phyloP scores from a whole-genome alignment of 2,888 invertebrate species.

The Dasypolia templi region DNA sequence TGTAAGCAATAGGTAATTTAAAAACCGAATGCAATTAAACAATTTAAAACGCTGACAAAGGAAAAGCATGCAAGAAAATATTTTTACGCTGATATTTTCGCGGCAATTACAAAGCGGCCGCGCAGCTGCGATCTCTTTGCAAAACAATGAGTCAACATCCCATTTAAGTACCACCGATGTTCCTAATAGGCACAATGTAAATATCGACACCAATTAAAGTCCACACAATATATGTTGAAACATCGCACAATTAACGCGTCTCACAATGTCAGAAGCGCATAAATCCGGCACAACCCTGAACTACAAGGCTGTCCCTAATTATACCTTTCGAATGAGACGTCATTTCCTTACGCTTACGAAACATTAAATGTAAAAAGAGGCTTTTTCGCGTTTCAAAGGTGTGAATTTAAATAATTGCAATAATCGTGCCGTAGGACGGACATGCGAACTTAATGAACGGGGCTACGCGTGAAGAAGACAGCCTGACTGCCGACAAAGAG shows the following conservation, averaged over 20 bases:
- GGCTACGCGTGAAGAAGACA: slow-evolving; percentile 81
- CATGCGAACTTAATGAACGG: slow-evolving; percentile 89
- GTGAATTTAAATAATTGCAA: slow-evolving; percentile 91
- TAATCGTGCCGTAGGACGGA: slow-evolving; percentile 85
- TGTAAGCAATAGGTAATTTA: slow-evolving; percentile 30
- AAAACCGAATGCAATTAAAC: slow-evolving; percentile 31
- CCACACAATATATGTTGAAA: slow-evolving; percentile 78
- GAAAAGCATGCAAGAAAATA: slow-evolving; percentile 50
- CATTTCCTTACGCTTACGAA: slow-evolving; percentile 89
- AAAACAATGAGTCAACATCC: slow-evolving; percentile 66
- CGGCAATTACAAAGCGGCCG: slow-evolving; percentile 51
- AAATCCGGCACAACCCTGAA: slow-evolving; percentile 83
- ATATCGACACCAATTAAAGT: slow-evolving; percentile 69
- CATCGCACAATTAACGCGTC: slow-evolving; percentile 84
- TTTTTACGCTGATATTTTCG: slow-evolving; percentile 51
- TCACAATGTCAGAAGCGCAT: slow-evolving; percentile 82
- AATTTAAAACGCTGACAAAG: slow-evolving; percentile 35
- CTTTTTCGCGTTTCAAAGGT: slow-evolving; percentile 89
- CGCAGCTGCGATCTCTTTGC: slow-evolving; percentile 63
- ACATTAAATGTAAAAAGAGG: slow-evolving; percentile 88
- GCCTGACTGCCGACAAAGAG: slow-evolving; percentile 74
- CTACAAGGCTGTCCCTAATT: slow-evolving; percentile 88
- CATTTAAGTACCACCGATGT: slow-evolving; percentile 62
- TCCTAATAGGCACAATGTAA: slow-evolving; percentile 68
- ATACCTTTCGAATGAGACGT: slow-evolving; percentile 90